Conservation (phyloP, 2,113 vertebrate genomes). For the Acinonyx jubatus region DNA sequence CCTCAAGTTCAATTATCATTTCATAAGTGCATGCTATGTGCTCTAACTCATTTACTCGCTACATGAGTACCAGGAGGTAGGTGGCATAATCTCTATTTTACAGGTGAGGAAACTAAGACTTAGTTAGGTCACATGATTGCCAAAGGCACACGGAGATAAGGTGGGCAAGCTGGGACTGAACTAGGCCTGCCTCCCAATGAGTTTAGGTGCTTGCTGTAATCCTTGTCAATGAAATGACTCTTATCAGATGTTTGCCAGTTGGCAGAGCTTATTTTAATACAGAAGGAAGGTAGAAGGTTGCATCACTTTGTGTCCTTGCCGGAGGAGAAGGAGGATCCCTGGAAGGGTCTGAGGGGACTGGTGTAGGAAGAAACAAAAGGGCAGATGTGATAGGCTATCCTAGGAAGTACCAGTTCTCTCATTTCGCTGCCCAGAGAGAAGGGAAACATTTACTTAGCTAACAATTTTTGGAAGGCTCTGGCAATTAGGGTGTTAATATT, state of each 20-base stretch:
- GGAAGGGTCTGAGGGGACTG: neutral
- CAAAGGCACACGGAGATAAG: neutral
- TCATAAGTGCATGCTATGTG: neutral
- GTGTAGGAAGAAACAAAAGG: neutral
- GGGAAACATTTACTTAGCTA: constrained; percentile 52
- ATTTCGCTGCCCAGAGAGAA: neutral
- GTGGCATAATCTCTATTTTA: neutral
- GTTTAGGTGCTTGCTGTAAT: neutral
- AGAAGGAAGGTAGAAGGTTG: neutral
- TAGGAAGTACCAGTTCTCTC: neutral
- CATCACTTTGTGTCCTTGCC: neutral
- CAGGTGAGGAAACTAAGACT: neutral
- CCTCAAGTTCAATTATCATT: neutral
- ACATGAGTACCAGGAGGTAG: neutral
- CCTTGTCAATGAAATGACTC: neutral
- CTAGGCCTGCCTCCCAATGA: neutral
- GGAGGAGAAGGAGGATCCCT: neutral
- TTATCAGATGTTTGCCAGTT: neutral
- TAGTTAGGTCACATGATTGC: neutral
- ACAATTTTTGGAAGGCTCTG: constrained; percentile 46
- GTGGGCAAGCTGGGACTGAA: neutral
- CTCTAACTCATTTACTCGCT: neutral
- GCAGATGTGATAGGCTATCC: neutral
- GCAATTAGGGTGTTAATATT: constrained; percentile 73
- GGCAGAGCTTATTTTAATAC: neutral